Evolutionary conservation across 2,113 vertebrate species (phyloP).

Genomic region (Cyanistes caeruleus): DNA sequence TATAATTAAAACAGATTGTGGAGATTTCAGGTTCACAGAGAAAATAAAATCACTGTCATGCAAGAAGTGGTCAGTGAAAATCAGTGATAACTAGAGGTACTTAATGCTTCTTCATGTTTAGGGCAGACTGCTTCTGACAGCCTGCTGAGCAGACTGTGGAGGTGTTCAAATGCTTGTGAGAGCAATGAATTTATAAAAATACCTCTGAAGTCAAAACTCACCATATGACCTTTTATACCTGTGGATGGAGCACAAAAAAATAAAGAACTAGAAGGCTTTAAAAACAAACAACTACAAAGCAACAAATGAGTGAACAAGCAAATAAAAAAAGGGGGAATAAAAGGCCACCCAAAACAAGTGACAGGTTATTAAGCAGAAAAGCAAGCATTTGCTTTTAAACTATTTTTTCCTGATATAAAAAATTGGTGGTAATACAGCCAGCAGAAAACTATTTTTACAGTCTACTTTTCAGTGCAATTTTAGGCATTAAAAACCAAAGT

Average conservation of each 20-base stretch:
- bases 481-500: background rate
- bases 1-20: background rate
- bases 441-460: background rate
- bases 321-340: rapidly evolving
- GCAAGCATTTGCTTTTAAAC: background rate
- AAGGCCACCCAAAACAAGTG: background rate
- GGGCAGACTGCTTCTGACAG: background rate
- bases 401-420: background rate
- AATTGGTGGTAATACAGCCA: background rate
- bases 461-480: background rate
- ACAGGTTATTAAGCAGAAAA: background rate
- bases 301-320: background rate
- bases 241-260: background rate
- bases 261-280: background rate
- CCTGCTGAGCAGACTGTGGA: background rate
- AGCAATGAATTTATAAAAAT: background rate
- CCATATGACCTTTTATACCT: background rate
- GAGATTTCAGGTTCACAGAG: background rate
- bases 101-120: background rate
- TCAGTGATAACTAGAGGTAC: background rate
- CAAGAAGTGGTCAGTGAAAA: background rate
- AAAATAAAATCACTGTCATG: background rate
- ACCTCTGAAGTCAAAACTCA: background rate
- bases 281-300: background rate
- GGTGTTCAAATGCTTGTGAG: background rate